Percentiles rank a stretch among this genome's conserved stretches.
Evolutionary conservation across 2,888 invertebrate species (phyloP).

Genomic region (Amphimallon solstitiale): DNA sequence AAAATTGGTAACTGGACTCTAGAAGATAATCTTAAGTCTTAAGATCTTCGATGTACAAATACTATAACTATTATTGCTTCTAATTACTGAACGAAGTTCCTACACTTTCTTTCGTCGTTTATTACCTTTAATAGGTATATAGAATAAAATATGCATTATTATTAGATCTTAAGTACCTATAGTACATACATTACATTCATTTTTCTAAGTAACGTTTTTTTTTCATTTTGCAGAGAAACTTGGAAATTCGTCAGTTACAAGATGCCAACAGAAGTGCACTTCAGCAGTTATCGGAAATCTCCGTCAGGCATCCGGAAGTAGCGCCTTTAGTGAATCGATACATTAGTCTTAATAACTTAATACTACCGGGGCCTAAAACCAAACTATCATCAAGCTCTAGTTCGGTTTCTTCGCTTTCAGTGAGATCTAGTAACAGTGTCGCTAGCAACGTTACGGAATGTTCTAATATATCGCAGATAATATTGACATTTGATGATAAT

Average conservation of each 20-base stretch:
- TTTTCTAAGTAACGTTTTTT: background rate
- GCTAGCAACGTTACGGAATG: conserved; percentile 27
- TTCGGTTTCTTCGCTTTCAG: conserved; percentile 37
- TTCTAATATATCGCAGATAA: conserved; percentile 26
- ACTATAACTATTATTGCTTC: too few species aligned
- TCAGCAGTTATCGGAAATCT: conserved; percentile 68
- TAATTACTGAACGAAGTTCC: too few species aligned
- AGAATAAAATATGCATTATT: too few species aligned
- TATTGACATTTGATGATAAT: conserved; percentile 21
- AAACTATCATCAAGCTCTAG: conserved; percentile 43
- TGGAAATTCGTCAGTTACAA: conserved; percentile 68
- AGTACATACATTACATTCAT: background rate
- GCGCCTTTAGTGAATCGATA: conserved; percentile 54
- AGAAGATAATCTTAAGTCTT: too few species aligned
- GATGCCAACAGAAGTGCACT: conserved; percentile 68
- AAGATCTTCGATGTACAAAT: too few species aligned
- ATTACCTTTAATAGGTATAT: too few species aligned
- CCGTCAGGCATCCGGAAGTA: conserved; percentile 51
- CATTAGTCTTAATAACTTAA: conserved; percentile 51
- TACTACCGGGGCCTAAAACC: conserved; percentile 48
- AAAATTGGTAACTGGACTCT: too few species aligned
- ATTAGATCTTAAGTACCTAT: too few species aligned
- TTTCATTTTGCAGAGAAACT: conserved; percentile 67
- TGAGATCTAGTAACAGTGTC: conserved; percentile 29
- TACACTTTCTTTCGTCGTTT: too few species aligned